phyloP scores from a whole-genome alignment of 2,797 vertebrate genomes.

The Kryptopterus vitreolus region DNA sequence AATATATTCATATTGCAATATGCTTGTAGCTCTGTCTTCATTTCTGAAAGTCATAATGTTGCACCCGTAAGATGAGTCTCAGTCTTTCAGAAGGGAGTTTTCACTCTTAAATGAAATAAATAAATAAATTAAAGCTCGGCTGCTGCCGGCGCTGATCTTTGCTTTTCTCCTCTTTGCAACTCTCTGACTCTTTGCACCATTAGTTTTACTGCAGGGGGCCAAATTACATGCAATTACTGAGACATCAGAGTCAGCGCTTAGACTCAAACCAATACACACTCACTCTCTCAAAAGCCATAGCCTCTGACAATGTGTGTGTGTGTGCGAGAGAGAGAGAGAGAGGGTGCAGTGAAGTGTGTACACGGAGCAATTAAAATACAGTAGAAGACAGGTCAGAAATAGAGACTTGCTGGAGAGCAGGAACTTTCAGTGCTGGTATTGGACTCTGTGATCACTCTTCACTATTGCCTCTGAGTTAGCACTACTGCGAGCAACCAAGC shows the following conservation, averaged over 20 bases:
- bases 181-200: constrained; percentile 71
- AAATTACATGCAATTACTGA: constrained; percentile 78
- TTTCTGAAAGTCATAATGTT: not conserved
- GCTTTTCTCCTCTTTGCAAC: constrained; percentile 49
- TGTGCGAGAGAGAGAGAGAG: not conserved
- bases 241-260: constrained; percentile 75
- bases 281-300: constrained; percentile 25
- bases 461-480: constrained; percentile 7
- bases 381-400: constrained; percentile 28
- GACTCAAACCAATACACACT: constrained; percentile 69
- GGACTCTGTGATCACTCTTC: constrained; percentile 11
- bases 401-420: constrained; percentile 22
- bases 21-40: not conserved
- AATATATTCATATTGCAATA: not conserved
- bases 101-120: not conserved
- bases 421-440: constrained; percentile 10
- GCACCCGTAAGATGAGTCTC: not conserved
- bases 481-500: constrained; percentile 20
- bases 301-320: not conserved
- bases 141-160: constrained; percentile 48
- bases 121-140: not conserved
- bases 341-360: not conserved
- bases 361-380: constrained; percentile 37
- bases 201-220: constrained; percentile 76
- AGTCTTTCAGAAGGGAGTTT: not conserved